Base-by-base conservation (phyloP, 2,888 invertebrate genomes). In the Leptopilina syphax region DNA sequence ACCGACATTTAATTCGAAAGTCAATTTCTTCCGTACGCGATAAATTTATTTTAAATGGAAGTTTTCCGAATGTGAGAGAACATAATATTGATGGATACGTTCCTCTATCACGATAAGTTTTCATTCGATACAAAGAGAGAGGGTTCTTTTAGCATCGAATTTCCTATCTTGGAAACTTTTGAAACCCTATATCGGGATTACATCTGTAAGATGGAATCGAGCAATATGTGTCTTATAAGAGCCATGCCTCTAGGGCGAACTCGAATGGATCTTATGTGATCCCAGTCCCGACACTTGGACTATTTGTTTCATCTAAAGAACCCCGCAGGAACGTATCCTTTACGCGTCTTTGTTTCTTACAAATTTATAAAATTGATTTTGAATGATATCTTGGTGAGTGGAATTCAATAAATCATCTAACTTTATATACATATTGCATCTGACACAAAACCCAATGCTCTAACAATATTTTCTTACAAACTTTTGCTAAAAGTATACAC, bases 121-220 rank as follows among this genome's bases (percentile, higher is more conserved):
- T 76, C 77, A 68, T 81, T 77, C 66, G 65, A 79, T 27, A 66
- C n/a, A 47, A 50, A 24, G 65, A 77, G 76, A 41, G 54, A 50
- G 54, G 12, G 50, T 57, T 68, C 44, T 50, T 63, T 65, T 77
- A 13, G 60, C 34, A 34, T 79, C 79, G 57, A 47, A 68, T 80
- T 80, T 79, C 80, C 57, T 50, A 50, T 67, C 70, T 80, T 66
- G 60, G 57, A 77, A 82, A 82, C 80, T 83, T 83, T 80, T 80
- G 80, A 84, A 83, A 84, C 80, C 68, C 77, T 78, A 83, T 82
- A 83, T 79, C 77, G 77, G 76, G 81, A 83, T 83, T 80, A 82
- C 77, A 82, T 77, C 77, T 77, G 76, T 78, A 77, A 63, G 81
- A 80, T 67, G 65, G 66, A 13, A 66, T 67, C 68, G 60, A 77